phyloP scores from a whole-genome alignment of 2,888 invertebrate genomes.

The Microctonus hyperodae region DNA sequence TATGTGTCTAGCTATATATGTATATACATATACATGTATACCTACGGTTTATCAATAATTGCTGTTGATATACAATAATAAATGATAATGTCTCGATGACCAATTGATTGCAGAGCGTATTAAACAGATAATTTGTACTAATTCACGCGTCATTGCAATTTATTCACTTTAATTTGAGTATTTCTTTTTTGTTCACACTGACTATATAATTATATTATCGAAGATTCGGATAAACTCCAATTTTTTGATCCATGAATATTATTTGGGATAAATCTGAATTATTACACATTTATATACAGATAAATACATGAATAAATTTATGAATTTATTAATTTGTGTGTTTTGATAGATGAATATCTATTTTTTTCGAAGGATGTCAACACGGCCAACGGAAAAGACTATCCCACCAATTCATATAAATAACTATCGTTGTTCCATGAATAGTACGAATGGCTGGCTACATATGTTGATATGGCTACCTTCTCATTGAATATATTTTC shows the following conservation, averaged over 20 bases:
- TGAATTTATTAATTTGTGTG: too few species aligned
- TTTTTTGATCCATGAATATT: neutral
- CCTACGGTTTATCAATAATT: conserved; percentile 15
- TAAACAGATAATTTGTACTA: conserved; percentile 10
- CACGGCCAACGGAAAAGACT: conserved; percentile 4
- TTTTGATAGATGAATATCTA: neutral
- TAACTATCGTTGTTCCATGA: conserved; percentile 38
- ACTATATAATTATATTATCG: neutral
- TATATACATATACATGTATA: conserved; percentile 6
- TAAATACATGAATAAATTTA: too few species aligned
- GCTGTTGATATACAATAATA: conserved; percentile 1
- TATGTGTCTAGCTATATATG: neutral
- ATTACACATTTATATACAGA: conserved; percentile 4
- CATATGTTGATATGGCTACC: conserved; percentile 34
- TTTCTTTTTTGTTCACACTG: conserved; percentile 9
- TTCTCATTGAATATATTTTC: conserved; percentile 23
- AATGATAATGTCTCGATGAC: neutral
- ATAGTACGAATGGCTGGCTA: conserved; percentile 35
- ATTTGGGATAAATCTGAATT: neutral
- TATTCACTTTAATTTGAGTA: conserved; percentile 5
- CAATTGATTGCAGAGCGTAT: neutral
- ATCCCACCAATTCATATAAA: conserved; percentile 21
- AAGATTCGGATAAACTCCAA: neutral
- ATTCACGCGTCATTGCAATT: conserved; percentile 22
- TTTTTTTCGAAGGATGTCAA: conserved; percentile 15